Percentiles rank a stretch among this genome's conserved stretches.
These are phyloP conservation scores for Actenoides lindsayi DNA, from an alignment of 2,113 vertebrate genomes.

Conservation along the genomic window DNA sequence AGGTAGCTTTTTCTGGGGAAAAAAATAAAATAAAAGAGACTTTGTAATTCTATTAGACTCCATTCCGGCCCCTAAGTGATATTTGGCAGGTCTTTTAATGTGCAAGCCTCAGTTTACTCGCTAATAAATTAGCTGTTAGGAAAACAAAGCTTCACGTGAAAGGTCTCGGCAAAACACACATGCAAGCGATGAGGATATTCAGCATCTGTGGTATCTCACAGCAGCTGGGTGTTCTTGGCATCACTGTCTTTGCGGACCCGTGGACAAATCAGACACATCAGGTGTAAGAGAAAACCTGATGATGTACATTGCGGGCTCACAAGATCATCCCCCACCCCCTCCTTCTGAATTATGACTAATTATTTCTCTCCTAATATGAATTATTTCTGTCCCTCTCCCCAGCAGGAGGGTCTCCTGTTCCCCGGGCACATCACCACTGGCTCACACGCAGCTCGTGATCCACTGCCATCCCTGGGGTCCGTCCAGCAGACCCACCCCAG, in stretches of 20 bases:
- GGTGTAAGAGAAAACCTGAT: not conserved
- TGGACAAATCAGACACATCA: not conserved
- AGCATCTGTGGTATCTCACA: not conserved
- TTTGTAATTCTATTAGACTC: not conserved
- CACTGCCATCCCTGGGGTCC: too few relatives aligned
- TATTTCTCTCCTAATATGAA: too few relatives aligned
- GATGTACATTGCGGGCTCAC: not conserved
- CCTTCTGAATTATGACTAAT: not conserved
- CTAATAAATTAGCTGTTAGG: not conserved
- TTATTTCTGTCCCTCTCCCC: too few relatives aligned
- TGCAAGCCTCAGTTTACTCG: not conserved
- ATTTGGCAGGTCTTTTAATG: not conserved
- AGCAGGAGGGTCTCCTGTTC: too few relatives aligned
- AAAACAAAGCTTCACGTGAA: conserved; percentile 15
- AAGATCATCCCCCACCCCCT: not conserved
- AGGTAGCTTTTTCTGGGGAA: not conserved
- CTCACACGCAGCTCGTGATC: too few relatives aligned
- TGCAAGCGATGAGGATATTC: not conserved
- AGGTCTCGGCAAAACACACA: not conserved
- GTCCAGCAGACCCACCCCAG: too few relatives aligned
- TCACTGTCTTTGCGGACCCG: not conserved
- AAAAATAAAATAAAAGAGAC: not conserved
- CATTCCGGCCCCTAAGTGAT: not conserved
- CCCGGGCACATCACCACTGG: too few relatives aligned
- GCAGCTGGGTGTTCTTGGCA: not conserved